Conservation (phyloP, 2,113 vertebrate species). For the Onychostoma macrolepis region DNA sequence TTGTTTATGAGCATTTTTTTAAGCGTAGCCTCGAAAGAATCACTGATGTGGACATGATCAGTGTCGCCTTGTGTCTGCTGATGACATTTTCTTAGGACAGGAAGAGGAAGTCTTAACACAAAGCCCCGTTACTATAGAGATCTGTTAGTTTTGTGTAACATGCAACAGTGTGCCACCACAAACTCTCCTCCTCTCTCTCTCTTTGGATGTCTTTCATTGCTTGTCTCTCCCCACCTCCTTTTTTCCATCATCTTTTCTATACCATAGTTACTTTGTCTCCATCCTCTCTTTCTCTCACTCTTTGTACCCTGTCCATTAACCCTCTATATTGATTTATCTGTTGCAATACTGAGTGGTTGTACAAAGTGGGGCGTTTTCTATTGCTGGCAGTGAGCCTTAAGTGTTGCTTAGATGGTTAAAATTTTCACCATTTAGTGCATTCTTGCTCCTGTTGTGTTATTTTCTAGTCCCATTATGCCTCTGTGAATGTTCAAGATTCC, state of each 20-base stretch:
- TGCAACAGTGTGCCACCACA: slow-evolving; percentile 37
- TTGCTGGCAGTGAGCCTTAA: neutral
- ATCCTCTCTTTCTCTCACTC: slow-evolving; percentile 18
- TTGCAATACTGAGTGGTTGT: slow-evolving; percentile 28
- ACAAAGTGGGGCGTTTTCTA: slow-evolving; percentile 35
- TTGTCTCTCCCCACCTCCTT: neutral
- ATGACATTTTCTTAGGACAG: slow-evolving; percentile 43
- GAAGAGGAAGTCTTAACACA: slow-evolving; percentile 48
- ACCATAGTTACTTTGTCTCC: neutral
- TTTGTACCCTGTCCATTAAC: slow-evolving; percentile 8
- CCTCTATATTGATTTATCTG: slow-evolving; percentile 31
- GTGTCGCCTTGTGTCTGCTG: neutral
- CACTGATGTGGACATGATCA: slow-evolving; percentile 5
- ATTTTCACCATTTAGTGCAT: slow-evolving; percentile 9
- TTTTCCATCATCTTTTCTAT: neutral
- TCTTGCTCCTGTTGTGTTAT: neutral
- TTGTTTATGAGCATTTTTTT: slow-evolving; percentile 7
- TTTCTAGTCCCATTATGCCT: neutral
- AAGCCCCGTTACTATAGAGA: slow-evolving; percentile 48
- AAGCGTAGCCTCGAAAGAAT: neutral
- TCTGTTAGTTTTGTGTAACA: slow-evolving; percentile 46
- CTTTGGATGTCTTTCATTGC: neutral
- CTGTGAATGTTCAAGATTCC: neutral
- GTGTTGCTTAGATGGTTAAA: slow-evolving; percentile 30
- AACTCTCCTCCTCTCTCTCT: neutral